Percentiles rank a stretch among this genome's conserved stretches.
Evolutionary conservation across 2,113 vertebrate genomes (phyloP).

Genomic region (Herpailurus yagouaroundi): DNA sequence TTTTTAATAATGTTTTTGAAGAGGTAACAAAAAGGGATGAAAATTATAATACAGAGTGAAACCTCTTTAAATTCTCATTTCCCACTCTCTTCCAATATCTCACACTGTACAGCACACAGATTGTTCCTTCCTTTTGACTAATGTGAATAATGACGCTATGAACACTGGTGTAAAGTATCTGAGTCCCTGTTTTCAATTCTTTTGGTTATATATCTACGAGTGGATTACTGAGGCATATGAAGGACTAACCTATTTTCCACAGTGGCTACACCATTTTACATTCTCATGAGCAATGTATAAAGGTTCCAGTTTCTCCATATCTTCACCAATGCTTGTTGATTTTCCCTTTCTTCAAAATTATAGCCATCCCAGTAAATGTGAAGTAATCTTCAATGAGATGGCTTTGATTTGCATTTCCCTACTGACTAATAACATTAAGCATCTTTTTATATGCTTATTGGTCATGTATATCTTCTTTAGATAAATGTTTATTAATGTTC

Average conservation of each 20-base stretch:
- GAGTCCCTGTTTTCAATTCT: not conserved
- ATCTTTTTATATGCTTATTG: not conserved
- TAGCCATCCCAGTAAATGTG: not conserved
- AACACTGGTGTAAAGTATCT: not conserved
- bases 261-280: not conserved
- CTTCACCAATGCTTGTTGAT: not conserved
- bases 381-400: not conserved
- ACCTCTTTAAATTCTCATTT: not conserved
- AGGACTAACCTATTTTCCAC: not conserved
- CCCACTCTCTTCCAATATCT: not conserved
- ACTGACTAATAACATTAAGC: not conserved
- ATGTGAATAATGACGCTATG: not conserved
- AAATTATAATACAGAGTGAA: not conserved
- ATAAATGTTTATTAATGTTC: not conserved
- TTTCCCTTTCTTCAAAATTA: not conserved
- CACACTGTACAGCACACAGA: not conserved
- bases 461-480: not conserved
- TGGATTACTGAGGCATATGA: not conserved
- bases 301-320: not conserved
- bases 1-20: not conserved
- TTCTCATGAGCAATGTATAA: not conserved
- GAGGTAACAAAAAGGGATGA: not conserved
- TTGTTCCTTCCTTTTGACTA: not conserved
- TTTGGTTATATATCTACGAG: not conserved
- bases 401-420: not conserved